Evolutionary conservation across 2,888 invertebrate genomes (phyloP), one percentile per base, ranked within the genome.

Genomic region (Pterostichus madidus): DNA sequence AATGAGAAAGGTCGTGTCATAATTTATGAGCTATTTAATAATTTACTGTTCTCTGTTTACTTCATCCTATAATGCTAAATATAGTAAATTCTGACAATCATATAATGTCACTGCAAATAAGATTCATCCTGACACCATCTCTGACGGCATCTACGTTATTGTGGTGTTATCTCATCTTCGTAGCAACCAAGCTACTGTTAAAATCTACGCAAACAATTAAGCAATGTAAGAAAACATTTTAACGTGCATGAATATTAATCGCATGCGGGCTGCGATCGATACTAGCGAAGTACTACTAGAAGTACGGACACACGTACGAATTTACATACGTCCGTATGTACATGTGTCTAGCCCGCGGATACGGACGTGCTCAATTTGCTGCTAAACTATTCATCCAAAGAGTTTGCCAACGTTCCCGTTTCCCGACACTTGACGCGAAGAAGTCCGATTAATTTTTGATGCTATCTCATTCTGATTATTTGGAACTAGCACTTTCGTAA

Each of bases 321-420:
- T 64, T 64, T 64, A 64, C 64, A 64, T 64, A 64, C 64, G 64
- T 64, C 64, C 64, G 64, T 64, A 64, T 6, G n/a, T 64, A 46
- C 59, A 77, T 59, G 59, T 77, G 77, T 77, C 44, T 56, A 52
- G 59, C 77, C 59, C 52, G 77, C 77, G 77, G 77, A 10, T 59
- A 77, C 77, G 59, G 77, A 77, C 77, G 77, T 77, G 59, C 59
- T 77, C 77, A 77, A 77, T 77, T 77, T 77, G 77, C 77, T 77
- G 77, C 44, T 59, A 59, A 77, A 77, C 77, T 77, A 77, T 77
- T 71, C 68, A 71, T 71, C 44, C 44, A 17, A 71, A 71, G 68
- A 71, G 68, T 71, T 71, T 71, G 68, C 68, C 31, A 71, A 44
- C 39, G 64, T 64, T 8, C n/a, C n/a, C 35, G 64, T 35, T 64